Conservation (phyloP, 1,140 invertebrate species). For the Cephus cinctus region DNA sequence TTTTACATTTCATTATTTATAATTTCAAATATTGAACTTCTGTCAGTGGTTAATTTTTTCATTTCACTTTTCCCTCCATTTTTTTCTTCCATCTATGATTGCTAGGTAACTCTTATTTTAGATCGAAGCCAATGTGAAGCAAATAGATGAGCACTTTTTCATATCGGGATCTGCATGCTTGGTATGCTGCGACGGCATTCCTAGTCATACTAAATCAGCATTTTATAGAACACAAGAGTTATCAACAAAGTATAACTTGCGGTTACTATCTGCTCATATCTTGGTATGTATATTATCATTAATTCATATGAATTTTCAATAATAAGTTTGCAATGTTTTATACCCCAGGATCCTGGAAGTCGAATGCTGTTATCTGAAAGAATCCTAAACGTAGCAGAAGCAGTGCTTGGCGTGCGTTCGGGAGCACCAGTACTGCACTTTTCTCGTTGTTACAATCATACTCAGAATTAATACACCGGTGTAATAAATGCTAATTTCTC, state of each 20-base stretch:
- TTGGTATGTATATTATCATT: slow-evolving; percentile 35
- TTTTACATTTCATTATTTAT: slow-evolving; percentile 2
- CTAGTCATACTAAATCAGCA: slow-evolving; percentile 28
- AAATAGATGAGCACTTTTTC: slow-evolving; percentile 41
- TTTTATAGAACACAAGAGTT: slow-evolving; percentile 30
- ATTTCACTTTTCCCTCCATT: slow-evolving; percentile 1
- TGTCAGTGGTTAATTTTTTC: not conserved
- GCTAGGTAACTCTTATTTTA: slow-evolving; percentile 35
- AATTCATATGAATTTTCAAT: not conserved
- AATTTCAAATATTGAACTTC: slow-evolving; percentile 5
- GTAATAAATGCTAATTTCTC: slow-evolving; percentile 1
- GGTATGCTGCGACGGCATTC: slow-evolving; percentile 36
- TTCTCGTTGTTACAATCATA: slow-evolving; percentile 3
- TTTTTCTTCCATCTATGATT: too few relatives aligned
- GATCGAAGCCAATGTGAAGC: slow-evolving; percentile 39
- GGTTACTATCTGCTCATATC: slow-evolving; percentile 35
- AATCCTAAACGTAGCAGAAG: slow-evolving; percentile 37
- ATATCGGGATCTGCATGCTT: slow-evolving; percentile 36
- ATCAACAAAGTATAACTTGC: slow-evolving; percentile 41
- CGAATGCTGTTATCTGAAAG: slow-evolving; percentile 28
- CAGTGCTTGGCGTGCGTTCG: slow-evolving; percentile 32
- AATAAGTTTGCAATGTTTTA: slow-evolving; percentile 3
- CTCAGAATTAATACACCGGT: not conserved
- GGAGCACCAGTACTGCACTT: slow-evolving; percentile 32
- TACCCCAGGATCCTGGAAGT: slow-evolving; percentile 25